Evolutionary conservation across 2,888 invertebrate genomes (phyloP).

Genomic region (Tromatobia lineatoria): DNA sequence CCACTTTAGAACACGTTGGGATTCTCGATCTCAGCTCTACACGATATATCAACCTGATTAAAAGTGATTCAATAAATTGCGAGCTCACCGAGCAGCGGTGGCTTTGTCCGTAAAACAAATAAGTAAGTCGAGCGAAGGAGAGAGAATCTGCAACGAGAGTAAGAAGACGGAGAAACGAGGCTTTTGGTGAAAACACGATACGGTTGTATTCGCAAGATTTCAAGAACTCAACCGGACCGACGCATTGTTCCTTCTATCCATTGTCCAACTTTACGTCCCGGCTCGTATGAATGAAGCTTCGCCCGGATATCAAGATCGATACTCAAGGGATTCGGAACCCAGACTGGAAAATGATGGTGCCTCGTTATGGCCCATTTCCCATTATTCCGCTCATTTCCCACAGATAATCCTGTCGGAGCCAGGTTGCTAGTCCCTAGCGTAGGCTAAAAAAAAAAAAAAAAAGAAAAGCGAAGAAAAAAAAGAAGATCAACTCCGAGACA

Average conservation of each 20-base stretch:
- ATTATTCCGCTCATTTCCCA: constrained; percentile 67
- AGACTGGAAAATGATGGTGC: constrained; percentile 64
- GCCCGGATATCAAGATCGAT: constrained; percentile 69
- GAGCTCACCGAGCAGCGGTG: constrained; percentile 26
- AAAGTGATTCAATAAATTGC: constrained; percentile 64
- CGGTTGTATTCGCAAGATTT: constrained; percentile 66
- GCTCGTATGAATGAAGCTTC: constrained; percentile 65
- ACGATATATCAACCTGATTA: constrained; percentile 57
- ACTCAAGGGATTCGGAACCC: constrained; percentile 58
- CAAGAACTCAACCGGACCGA: constrained; percentile 61
- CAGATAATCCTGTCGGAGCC: constrained; percentile 52
- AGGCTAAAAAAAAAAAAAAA: neutral
- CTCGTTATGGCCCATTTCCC: constrained; percentile 65
- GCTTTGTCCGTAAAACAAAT: constrained; percentile 66
- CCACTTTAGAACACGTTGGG: neutral
- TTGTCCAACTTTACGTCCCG: constrained; percentile 63
- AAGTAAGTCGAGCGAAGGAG: constrained; percentile 48
- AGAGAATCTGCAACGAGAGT: constrained; percentile 1
- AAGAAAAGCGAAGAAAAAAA: constrained; percentile 17
- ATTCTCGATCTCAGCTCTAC: constrained; percentile 1
- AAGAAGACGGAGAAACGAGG: constrained; percentile 57
- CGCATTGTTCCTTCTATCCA: constrained; percentile 69
- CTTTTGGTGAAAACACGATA: constrained; percentile 66
- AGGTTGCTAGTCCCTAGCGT: constrained; percentile 9
- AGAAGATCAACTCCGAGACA: constrained; percentile 19